These are phyloP conservation scores for Lithosia quadra DNA, from an alignment of 2,888 invertebrate species.

Conservation along the genomic window DNA sequence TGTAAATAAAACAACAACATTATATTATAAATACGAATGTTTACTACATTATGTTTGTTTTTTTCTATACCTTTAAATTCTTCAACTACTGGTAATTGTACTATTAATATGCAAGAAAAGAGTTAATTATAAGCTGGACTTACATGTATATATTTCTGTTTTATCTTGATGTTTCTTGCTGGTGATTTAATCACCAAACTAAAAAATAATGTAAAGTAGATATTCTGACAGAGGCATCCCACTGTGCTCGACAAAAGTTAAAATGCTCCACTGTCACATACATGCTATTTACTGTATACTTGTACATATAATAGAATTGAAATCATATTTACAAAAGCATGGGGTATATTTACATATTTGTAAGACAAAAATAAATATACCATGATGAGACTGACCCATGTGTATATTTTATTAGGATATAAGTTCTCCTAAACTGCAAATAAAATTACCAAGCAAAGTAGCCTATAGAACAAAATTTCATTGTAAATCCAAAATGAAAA, in stretches of 20 bases:
- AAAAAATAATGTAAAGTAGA: slow-evolving; percentile 15
- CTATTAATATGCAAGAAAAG: slow-evolving; percentile 9
- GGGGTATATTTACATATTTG: slow-evolving; percentile 28
- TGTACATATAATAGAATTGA: slow-evolving; percentile 19
- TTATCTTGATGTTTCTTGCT: slow-evolving; percentile 14
- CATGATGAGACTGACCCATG: slow-evolving; percentile 25
- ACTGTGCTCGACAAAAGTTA: slow-evolving; percentile 12
- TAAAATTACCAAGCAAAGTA: slow-evolving; percentile 3
- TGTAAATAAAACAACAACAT: slow-evolving; percentile 87
- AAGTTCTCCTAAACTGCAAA: slow-evolving; percentile 19
- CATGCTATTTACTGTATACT: slow-evolving; percentile 19
- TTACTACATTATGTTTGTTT: slow-evolving; percentile 85
- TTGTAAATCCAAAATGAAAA: neutral
- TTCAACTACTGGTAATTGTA: slow-evolving; percentile 17
- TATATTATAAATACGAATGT: slow-evolving; percentile 87
- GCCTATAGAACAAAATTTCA: neutral
- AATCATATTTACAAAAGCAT: slow-evolving; percentile 22
- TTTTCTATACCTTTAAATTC: slow-evolving; percentile 58
- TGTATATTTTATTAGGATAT: slow-evolving; percentile 27
- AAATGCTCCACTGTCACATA: slow-evolving; percentile 8
- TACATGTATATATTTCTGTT: slow-evolving; percentile 28
- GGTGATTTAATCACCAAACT: slow-evolving; percentile 20
- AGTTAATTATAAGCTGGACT: slow-evolving; percentile 26
- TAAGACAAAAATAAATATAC: slow-evolving; percentile 30
- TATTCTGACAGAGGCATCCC: slow-evolving; percentile 10